Conservation (phyloP, 2,888 invertebrate species). For the Parascotia fuliginaria region DNA sequence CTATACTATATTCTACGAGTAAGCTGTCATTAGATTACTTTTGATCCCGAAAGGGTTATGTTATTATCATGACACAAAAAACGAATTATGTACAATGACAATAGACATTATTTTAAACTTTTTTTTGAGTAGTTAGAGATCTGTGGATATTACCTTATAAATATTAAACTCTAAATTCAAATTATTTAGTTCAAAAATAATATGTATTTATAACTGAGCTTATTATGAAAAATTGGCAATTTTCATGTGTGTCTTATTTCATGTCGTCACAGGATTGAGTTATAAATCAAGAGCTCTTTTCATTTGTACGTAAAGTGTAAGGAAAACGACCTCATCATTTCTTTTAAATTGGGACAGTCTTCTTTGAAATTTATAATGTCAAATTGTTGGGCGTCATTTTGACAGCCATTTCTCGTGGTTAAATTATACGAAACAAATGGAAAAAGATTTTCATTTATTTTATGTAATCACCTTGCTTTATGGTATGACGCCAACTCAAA, state of each 20-base stretch:
- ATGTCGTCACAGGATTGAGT: conserved; percentile 77
- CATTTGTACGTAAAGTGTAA: conserved; percentile 74
- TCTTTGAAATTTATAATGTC: conserved; percentile 17
- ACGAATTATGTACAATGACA: too few species aligned
- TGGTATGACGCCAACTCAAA: too few species aligned
- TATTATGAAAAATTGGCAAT: conserved; percentile 84
- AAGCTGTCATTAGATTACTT: too few species aligned
- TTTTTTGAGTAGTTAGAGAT: too few species aligned
- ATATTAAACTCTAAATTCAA: conserved; percentile 33
- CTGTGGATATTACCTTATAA: background rate
- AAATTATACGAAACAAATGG: background rate
- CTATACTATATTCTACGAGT: too few species aligned
- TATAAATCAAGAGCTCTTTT: conserved; percentile 75
- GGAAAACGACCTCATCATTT: conserved; percentile 64
- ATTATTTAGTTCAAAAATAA: conserved; percentile 53
- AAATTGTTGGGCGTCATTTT: conserved; percentile 6
- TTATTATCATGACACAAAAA: too few species aligned
- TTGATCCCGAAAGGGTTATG: too few species aligned
- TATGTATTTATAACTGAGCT: conserved; percentile 62
- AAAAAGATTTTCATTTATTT: background rate
- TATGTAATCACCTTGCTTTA: too few species aligned
- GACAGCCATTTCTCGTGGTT: background rate
- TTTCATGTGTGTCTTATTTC: conserved; percentile 80
- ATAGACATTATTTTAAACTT: too few species aligned
- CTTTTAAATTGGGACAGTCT: conserved; percentile 43